phyloP scores from a whole-genome alignment of 37 sponge, comb jelly and placozoan genomes.

The Lycopodina hypogea region DNA sequence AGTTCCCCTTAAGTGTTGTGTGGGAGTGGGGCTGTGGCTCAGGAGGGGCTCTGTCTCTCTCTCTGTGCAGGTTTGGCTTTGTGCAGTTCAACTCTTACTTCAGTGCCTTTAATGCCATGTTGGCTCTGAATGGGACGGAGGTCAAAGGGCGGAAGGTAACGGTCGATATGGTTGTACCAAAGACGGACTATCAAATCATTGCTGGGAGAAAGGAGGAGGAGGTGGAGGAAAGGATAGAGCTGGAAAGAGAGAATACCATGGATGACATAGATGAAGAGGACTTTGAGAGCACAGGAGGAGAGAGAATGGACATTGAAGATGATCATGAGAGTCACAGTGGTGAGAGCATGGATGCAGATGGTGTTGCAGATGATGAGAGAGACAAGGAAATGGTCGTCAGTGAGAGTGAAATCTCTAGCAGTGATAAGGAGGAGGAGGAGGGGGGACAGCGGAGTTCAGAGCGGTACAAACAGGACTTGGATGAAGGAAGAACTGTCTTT shows the following conservation, averaged over 20 bases:
- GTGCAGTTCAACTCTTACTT: conserved; percentile 77
- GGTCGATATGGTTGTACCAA: conserved; percentile 84
- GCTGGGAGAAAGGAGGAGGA: not conserved
- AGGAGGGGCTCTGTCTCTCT: too few species aligned
- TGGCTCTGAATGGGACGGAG: conserved; percentile 53
- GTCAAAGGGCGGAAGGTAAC: conserved; percentile 71
- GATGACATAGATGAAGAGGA: not conserved
- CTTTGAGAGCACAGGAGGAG: not conserved
- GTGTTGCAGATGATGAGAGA: conserved; percentile 1
- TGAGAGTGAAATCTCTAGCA: not conserved
- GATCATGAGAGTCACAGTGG: not conserved
- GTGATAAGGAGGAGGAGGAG: not conserved
- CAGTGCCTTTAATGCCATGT: conserved; percentile 59
- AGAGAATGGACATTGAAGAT: not conserved
- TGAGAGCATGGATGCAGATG: not conserved
- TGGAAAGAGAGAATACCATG: conserved; percentile 15
- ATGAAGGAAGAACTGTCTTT: conserved; percentile 77
- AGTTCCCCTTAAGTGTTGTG: too few species aligned
- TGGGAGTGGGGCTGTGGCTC: too few species aligned
- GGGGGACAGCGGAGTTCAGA: not conserved
- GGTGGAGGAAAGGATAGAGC: not conserved
- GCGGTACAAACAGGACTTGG: conserved; percentile 42
- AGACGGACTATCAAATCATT: conserved; percentile 35
- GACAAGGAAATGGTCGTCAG: not conserved
- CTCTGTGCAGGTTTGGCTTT: conserved; percentile 56